Conservation (phyloP, 2,113 vertebrate genomes). For the human region DNA sequence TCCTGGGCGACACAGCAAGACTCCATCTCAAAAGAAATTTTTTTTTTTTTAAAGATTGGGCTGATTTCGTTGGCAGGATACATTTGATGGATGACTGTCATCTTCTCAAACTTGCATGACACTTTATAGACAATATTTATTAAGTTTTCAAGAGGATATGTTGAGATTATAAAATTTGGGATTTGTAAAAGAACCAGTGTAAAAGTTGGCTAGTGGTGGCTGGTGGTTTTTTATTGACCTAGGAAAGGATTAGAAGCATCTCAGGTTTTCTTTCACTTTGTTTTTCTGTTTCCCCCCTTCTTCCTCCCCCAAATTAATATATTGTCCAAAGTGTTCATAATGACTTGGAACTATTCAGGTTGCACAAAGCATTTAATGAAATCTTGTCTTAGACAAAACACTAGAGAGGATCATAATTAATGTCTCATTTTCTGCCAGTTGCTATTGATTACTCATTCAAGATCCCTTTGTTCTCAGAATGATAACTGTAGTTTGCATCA, state of each 20-base stretch:
- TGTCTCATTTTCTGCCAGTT: conserved; percentile 88
- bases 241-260: conserved; percentile 71
- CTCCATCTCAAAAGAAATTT: no score
- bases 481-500: conserved; percentile 85
- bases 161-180: conserved; percentile 80
- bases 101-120: conserved; percentile 85
- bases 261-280: conserved; percentile 67
- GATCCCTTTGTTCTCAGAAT: conserved; percentile 87
- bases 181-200: conserved; percentile 59
- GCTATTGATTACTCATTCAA: conserved; percentile 91
- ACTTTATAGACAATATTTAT: conserved; percentile 85
- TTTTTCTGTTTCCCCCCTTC: conserved; percentile 24
- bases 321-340: conserved; percentile 81
- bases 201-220: conserved; percentile 68
- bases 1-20: no score
- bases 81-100: conserved; percentile 88
- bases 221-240: conserved; percentile 77
- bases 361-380: conserved; percentile 91
- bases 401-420: conserved; percentile 88
- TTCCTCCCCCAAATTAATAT: conserved; percentile 70
- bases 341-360: conserved; percentile 85
- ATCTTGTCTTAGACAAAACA: conserved; percentile 88
- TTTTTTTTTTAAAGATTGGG: conserved; percentile 72
- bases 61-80: conserved; percentile 83
- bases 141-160: conserved; percentile 84